Conservation (phyloP, 2,888 invertebrate species). For the Anthrax anthrax region DNA sequence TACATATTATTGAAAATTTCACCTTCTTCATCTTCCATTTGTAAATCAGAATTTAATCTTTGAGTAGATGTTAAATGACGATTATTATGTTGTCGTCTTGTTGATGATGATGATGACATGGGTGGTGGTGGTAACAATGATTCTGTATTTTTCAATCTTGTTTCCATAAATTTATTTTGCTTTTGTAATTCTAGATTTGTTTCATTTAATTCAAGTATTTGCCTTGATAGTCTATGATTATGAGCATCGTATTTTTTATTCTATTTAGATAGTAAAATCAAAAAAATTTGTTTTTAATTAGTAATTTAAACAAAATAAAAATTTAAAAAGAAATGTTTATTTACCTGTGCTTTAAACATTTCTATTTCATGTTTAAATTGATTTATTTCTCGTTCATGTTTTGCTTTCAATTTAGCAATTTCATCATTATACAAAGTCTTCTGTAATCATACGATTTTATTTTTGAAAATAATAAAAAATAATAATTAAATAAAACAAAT, state of each 20-base stretch:
- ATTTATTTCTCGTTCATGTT: conserved; percentile 26
- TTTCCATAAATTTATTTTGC: conserved; percentile 26
- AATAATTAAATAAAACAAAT: not conserved
- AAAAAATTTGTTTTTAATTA: too few relatives aligned
- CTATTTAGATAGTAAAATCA: too few relatives aligned
- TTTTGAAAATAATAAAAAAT: conserved; percentile 4
- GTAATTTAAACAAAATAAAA: too few relatives aligned
- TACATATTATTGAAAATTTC: conserved; percentile 73
- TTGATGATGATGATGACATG: not conserved
- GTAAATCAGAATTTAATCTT: conserved; percentile 37
- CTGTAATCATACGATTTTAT: conserved; percentile 15
- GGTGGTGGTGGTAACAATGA: conserved; percentile 2
- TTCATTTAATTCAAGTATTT: conserved; percentile 29
- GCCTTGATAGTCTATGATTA: conserved; percentile 25
- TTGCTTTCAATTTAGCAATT: conserved; percentile 28
- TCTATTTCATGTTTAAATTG: conserved; percentile 19
- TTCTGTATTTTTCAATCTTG: conserved; percentile 25
- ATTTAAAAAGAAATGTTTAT: too few relatives aligned
- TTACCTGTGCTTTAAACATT: conserved; percentile 12
- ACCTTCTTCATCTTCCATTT: conserved; percentile 75
- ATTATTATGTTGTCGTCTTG: conserved; percentile 4
- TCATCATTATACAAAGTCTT: conserved; percentile 31
- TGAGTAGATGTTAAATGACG: not conserved
- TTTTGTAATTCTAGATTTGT: conserved; percentile 28
- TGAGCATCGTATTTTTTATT: conserved; percentile 27